phyloP scores from a whole-genome alignment of 1,140 invertebrate species.

The Orchestia grillus region DNA sequence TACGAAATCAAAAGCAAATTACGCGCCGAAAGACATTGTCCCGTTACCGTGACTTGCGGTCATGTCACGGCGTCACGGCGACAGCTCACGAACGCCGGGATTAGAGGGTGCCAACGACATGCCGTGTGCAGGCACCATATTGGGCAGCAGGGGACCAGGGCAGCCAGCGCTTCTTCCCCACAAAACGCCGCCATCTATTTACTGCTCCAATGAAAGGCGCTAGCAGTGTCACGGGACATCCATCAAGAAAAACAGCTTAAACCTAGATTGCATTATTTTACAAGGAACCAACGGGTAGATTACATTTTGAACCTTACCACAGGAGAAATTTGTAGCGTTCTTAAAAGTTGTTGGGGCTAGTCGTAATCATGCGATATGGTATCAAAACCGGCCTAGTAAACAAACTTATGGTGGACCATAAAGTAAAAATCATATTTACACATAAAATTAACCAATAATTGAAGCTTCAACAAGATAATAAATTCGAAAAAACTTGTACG shows the following conservation, averaged over 20 bases:
- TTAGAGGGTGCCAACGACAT: conserved; percentile 34
- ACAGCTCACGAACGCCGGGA: not conserved
- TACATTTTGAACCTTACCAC: not conserved
- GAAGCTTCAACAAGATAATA: not conserved
- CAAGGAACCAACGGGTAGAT: not conserved
- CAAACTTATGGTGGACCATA: too few relatives aligned
- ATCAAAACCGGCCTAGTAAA: too few relatives aligned
- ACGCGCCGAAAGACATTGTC: not conserved
- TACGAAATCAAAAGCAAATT: not conserved
- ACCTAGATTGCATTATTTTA: not conserved
- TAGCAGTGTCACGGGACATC: not conserved
- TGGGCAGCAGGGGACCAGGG: not conserved
- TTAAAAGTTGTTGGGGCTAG: not conserved
- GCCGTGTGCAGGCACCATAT: not conserved
- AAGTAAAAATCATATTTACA: not conserved
- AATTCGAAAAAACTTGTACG: not conserved
- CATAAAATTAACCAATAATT: not conserved
- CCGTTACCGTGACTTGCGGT: conserved; percentile 35
- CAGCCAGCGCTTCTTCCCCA: not conserved
- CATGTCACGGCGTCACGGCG: not conserved
- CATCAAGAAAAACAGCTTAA: not conserved
- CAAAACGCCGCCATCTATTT: not conserved
- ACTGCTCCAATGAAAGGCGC: too few relatives aligned
- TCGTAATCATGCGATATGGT: not conserved
- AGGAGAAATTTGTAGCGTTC: not conserved